Evolutionary conservation across 2,888 invertebrate species (phyloP).

Genomic region (Eristalinus aeneus): DNA sequence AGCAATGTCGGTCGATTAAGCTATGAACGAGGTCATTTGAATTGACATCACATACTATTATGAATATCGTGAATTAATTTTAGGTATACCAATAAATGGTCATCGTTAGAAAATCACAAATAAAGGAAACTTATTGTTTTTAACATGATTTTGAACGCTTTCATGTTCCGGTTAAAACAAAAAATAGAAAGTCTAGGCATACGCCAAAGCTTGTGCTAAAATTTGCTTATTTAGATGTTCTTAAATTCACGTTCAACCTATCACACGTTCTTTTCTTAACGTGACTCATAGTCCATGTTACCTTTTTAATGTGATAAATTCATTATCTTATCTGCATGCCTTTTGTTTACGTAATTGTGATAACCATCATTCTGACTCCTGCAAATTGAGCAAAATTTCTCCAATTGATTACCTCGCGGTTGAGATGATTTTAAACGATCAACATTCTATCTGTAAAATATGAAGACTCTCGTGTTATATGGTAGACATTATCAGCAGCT

Average conservation of each 20-base stretch:
- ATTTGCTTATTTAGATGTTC: not conserved
- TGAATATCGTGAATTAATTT: not conserved
- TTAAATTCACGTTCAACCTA: not conserved
- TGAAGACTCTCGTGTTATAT: not conserved
- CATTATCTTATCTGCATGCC: not conserved
- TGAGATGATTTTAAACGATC: not conserved
- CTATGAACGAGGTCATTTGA: not conserved
- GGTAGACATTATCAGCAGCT: no score
- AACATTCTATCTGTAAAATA: not conserved
- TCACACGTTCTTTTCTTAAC: not conserved
- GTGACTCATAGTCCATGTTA: slow-evolving; percentile 1
- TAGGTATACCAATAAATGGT: not conserved
- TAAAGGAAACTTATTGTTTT: not conserved
- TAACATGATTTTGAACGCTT: no score
- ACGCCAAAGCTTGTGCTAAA: not conserved
- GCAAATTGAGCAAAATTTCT: not conserved
- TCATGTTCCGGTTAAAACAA: no score
- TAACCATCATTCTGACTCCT: not conserved
- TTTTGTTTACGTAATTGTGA: not conserved
- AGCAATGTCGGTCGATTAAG: not conserved
- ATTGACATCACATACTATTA: not conserved
- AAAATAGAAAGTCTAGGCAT: not conserved
- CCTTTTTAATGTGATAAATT: not conserved
- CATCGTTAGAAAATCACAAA: not conserved
- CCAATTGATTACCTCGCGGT: not conserved